Percentiles rank a stretch among this genome's conserved stretches.
Conservation (phyloP, 2,888 invertebrate species). For the Chironomus tentans region DNA sequence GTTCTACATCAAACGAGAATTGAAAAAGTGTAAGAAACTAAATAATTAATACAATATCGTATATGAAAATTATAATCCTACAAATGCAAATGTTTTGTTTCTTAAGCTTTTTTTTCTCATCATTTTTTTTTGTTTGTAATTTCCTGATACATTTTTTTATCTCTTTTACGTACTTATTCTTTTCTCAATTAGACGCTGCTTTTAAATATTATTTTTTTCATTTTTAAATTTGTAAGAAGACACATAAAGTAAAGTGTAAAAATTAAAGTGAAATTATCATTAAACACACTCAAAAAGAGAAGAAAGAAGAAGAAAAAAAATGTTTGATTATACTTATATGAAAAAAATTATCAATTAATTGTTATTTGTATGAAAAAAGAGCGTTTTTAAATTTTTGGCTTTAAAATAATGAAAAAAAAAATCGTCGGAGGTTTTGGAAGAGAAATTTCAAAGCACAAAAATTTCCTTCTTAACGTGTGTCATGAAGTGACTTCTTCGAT, state of each 20-base stretch:
- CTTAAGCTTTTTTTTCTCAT: background rate
- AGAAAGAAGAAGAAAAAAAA: background rate
- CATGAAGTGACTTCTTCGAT: slow-evolving; percentile 27
- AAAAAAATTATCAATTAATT: background rate
- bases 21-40: too few relatives aligned
- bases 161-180: background rate
- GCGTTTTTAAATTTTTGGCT: slow-evolving; percentile 3
- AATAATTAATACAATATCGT: background rate
- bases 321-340: background rate
- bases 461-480: slow-evolving; percentile 30
- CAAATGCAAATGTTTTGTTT: slow-evolving; percentile 9
- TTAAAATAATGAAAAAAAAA: background rate
- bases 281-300: slow-evolving; percentile 2
- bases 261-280: slow-evolving; percentile 7
- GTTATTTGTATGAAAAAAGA: slow-evolving; percentile 13
- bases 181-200: background rate
- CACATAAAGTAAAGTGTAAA: background rate
- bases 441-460: slow-evolving; percentile 6
- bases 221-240: background rate
- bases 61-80: background rate
- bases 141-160: background rate
- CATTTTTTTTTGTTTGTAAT: background rate
- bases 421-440: background rate
- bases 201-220: slow-evolving; percentile 1
- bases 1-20: too few relatives aligned